These are phyloP conservation scores for Leptopilina clavipes DNA, from an alignment of 1,140 invertebrate genomes.

Conservation along the genomic window DNA sequence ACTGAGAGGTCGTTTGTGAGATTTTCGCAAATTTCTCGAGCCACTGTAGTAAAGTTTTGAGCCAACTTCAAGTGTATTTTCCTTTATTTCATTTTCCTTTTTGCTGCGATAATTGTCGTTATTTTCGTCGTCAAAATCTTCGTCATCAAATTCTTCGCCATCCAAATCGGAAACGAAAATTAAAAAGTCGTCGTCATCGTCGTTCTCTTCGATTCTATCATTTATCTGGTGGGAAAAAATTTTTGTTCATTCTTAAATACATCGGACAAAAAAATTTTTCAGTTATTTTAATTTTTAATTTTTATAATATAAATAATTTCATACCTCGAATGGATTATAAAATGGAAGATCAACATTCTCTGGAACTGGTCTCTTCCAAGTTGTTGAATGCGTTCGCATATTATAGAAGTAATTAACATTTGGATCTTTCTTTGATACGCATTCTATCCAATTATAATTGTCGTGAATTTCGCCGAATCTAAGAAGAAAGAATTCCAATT, in stretches of 20 bases:
- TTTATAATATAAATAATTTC: conserved; percentile 12
- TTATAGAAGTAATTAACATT: conserved; percentile 49
- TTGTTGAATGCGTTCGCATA: conserved; percentile 39
- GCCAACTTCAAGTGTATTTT: background rate
- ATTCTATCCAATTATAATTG: conserved; percentile 56
- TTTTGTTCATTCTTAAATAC: too few species aligned
- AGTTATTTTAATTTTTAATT: too few species aligned
- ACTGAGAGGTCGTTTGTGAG: background rate
- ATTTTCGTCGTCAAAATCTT: conserved; percentile 39
- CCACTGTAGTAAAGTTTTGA: background rate
- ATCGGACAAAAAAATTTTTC: too few species aligned
- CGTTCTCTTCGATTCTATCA: too few species aligned
- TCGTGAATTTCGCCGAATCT: conserved; percentile 54
- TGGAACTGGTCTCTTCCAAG: conserved; percentile 49
- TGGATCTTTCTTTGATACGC: conserved; percentile 47
- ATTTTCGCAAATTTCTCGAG: background rate
- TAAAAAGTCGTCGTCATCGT: background rate
- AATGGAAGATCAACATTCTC: conserved; percentile 40
- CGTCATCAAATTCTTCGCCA: background rate
- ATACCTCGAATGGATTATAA: conserved; percentile 38
- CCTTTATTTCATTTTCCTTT: background rate
- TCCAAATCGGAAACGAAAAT: conserved; percentile 25
- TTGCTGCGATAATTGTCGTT: background rate
- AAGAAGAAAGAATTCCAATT: background rate
- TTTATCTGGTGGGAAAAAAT: too few species aligned